These are phyloP conservation scores for Copidosoma aretas DNA, from an alignment of 2,888 invertebrate genomes.

Conservation along the genomic window DNA sequence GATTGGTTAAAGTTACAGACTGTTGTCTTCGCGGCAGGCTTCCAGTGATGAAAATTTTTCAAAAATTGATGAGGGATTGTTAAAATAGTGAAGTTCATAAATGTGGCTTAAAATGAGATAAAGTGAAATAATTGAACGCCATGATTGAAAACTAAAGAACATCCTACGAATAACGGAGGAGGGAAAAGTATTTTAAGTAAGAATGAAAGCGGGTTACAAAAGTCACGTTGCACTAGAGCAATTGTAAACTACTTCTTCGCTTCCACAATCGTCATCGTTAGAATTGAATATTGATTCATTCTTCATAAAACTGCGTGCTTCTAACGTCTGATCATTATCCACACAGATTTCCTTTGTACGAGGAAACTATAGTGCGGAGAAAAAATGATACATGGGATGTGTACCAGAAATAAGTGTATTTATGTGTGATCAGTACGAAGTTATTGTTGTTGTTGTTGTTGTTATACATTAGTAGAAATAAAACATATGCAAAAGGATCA, in stretches of 20 bases:
- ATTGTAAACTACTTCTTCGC: conserved; percentile 34
- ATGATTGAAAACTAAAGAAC: conserved; percentile 3
- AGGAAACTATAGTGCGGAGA: conserved; percentile 2
- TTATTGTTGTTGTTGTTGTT: conserved; percentile 6
- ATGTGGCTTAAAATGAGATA: conserved; percentile 14
- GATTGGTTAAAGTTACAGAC: conserved; percentile 45
- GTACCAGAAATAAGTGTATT: conserved; percentile 19
- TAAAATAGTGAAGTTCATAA: conserved; percentile 8
- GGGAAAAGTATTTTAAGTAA: conserved; percentile 13
- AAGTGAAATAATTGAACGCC: background rate
- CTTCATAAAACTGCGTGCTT: conserved; percentile 32
- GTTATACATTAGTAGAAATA: conserved; percentile 14
- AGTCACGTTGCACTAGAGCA: conserved; percentile 22
- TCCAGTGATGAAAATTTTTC: conserved; percentile 52
- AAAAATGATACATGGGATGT: conserved; percentile 15
- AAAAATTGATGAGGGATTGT: conserved; percentile 28
- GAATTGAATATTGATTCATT: conserved; percentile 24
- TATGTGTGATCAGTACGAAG: conserved; percentile 16
- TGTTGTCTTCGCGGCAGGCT: conserved; percentile 60
- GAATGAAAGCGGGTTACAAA: conserved; percentile 10
- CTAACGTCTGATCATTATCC: conserved; percentile 24
- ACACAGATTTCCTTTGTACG: conserved; percentile 10
- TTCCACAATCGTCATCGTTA: conserved; percentile 32
- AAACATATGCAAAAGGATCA: conserved; percentile 7
- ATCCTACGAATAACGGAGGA: conserved; percentile 3